A percentile compares a stretch with the other conserved stretches of the same genome.
These are phyloP conservation scores for Paedocypris sp. DNA, from an alignment of 2,113 vertebrate genomes.

Conservation along the genomic window DNA sequence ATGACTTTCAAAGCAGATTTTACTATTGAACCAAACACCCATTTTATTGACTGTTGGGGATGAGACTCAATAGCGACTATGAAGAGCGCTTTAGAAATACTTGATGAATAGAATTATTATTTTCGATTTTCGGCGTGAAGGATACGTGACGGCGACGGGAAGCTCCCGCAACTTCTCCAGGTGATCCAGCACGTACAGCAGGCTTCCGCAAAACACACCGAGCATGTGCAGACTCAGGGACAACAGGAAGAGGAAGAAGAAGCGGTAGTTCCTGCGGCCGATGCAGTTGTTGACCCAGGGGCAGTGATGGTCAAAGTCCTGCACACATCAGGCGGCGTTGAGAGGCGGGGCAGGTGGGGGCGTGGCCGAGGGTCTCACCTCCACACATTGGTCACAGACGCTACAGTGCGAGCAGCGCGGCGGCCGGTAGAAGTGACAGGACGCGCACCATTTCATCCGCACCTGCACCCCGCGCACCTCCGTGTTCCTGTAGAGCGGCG, in stretches of 20 bases:
- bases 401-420: constrained; percentile 94
- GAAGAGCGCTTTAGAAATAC: no score
- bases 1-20: no score
- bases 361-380: constrained; percentile 69
- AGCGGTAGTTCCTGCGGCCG: constrained; percentile 91
- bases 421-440: constrained; percentile 92
- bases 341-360: no score
- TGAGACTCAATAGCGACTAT: no score
- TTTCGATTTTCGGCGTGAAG: constrained; percentile 17
- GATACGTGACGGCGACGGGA: constrained; percentile 89
- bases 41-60: no score
- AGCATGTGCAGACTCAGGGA: constrained; percentile 87
- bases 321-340: no score
- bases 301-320: constrained; percentile 98
- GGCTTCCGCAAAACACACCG: constrained; percentile 79
- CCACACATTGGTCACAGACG: constrained; percentile 92
- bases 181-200: constrained; percentile 85
- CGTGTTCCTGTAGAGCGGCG: constrained; percentile 92
- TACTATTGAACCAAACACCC: no score
- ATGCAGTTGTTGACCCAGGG: constrained; percentile 79
- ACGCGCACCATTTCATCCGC: constrained; percentile 95
- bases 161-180: constrained; percentile 74
- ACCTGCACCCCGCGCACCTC: constrained; percentile 91
- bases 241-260: constrained; percentile 93
- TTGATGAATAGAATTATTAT: no score